These are phyloP conservation scores for Pseudopipra pipra DNA, from an alignment of 2,113 vertebrate species.

Conservation along the genomic window DNA sequence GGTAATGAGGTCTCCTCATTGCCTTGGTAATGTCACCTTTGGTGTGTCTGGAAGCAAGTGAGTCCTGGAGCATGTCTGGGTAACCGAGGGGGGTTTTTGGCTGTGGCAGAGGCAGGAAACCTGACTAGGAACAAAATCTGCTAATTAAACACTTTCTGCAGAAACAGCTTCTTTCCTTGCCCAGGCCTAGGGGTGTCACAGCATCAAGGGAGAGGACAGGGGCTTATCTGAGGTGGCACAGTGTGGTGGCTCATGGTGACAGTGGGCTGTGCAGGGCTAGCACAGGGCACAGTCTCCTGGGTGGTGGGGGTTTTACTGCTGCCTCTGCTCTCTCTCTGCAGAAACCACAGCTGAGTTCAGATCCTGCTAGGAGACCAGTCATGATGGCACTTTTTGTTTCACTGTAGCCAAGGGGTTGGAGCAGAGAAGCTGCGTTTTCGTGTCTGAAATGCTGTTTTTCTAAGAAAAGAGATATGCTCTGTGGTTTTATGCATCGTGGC, in stretches of 20 bases:
- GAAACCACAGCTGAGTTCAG: not conserved
- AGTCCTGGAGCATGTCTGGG: not conserved
- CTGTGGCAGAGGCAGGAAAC: not conserved
- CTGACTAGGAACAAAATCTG: not conserved
- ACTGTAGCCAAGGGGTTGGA: not conserved
- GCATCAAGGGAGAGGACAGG: not conserved
- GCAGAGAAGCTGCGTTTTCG: not conserved
- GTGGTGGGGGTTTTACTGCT: fast-evolving
- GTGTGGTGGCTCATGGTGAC: not conserved
- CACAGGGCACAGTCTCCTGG: not conserved
- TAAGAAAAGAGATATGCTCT: not conserved
- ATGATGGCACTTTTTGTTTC: not conserved
- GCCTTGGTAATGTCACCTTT: not conserved
- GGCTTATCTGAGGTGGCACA: not conserved
- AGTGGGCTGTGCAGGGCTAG: not conserved
- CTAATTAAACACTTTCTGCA: not conserved
- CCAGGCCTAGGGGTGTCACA: not conserved
- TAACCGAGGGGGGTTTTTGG: not conserved
- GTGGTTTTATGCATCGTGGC: not conserved
- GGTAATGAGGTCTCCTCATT: not conserved
- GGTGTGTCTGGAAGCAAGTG: not conserved
- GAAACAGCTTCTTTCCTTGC: not conserved
- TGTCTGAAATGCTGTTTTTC: not conserved
- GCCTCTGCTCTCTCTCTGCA: not conserved
- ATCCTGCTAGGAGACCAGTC: not conserved